These are phyloP conservation scores for Anastatus disparis DNA, from an alignment of 1,140 invertebrate genomes.

Conservation along the genomic window DNA sequence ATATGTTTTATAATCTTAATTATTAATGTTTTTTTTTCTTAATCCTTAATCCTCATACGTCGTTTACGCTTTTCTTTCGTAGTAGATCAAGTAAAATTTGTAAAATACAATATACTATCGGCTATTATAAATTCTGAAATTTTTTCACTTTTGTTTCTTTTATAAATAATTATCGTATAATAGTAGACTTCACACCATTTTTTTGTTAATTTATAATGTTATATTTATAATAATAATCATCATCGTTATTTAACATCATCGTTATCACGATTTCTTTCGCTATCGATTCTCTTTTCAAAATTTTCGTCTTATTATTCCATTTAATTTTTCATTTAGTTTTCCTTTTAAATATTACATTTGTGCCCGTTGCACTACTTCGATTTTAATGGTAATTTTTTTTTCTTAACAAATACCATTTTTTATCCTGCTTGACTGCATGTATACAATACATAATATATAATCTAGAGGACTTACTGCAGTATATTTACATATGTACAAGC, in stretches of 20 bases:
- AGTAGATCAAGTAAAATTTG: slow-evolving; percentile 66
- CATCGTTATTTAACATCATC: slow-evolving; percentile 37
- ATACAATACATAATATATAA: slow-evolving; percentile 58
- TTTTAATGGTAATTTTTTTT: slow-evolving; percentile 50
- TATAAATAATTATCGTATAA: slow-evolving; percentile 64
- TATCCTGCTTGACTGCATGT: slow-evolving; percentile 58
- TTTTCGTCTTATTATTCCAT: slow-evolving; percentile 25
- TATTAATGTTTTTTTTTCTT: slow-evolving; percentile 47
- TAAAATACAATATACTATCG: slow-evolving; percentile 65
- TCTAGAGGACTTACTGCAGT: slow-evolving; percentile 57
- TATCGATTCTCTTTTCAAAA: slow-evolving; percentile 33
- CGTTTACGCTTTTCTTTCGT: slow-evolving; percentile 35
- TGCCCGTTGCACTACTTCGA: slow-evolving; percentile 61
- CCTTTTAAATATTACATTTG: slow-evolving; percentile 64
- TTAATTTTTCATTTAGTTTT: slow-evolving; percentile 16
- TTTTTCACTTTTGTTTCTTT: slow-evolving; percentile 52
- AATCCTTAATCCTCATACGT: slow-evolving; percentile 40
- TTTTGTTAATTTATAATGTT: slow-evolving; percentile 60
- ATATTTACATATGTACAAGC: slow-evolving; percentile 66
- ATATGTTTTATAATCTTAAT: slow-evolving; percentile 48
- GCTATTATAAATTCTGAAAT: slow-evolving; percentile 64
- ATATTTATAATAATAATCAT: slow-evolving; percentile 52
- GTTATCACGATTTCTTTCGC: slow-evolving; percentile 22
- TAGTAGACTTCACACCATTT: slow-evolving; percentile 66
- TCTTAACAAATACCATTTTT: slow-evolving; percentile 48